Conservation (phyloP, 2,797 vertebrate genomes). For the Chelmon rostratus region DNA sequence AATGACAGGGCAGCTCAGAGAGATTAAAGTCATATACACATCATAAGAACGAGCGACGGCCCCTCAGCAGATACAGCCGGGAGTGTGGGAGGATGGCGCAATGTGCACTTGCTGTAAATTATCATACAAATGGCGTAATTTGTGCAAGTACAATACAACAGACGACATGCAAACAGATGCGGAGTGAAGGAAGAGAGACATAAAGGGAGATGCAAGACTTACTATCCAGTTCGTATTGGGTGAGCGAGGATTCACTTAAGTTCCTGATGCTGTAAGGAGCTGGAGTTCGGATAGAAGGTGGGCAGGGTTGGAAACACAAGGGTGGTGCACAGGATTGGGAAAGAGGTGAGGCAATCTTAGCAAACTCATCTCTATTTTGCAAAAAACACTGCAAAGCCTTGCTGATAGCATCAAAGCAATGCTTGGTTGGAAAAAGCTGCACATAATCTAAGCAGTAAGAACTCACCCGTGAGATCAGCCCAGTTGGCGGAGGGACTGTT, state of each 20-base stretch:
- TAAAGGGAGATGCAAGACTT: conserved; percentile 82
- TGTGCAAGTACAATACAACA: conserved; percentile 35
- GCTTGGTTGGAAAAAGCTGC: not conserved
- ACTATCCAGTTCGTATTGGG: conserved; percentile 98
- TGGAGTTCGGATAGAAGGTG: conserved; percentile 66
- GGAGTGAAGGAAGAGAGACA: conserved; percentile 29
- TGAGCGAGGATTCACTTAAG: conserved; percentile 94
- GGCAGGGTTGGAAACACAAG: not conserved
- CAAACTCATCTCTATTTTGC: not conserved
- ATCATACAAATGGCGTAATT: conserved; percentile 49
- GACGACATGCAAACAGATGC: conserved; percentile 55
- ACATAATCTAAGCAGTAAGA: not conserved
- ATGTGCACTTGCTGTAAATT: conserved; percentile 41
- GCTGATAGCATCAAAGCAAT: conserved; percentile 12
- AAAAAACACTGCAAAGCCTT: conserved; percentile 11
- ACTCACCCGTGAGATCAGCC: conserved; percentile 94
- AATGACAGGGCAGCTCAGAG: conserved; percentile 60
- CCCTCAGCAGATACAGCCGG: conserved; percentile 44
- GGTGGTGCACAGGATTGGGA: not conserved
- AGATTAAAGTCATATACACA: conserved; percentile 68
- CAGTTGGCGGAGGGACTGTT: conserved; percentile 87
- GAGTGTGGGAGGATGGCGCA: conserved; percentile 49
- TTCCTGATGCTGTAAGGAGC: conserved; percentile 93
- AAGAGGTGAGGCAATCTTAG: not conserved
- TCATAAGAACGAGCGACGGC: conserved; percentile 44